Conservation (phyloP, 1,140 invertebrate species). For the Dolichoris vasculosae region DNA sequence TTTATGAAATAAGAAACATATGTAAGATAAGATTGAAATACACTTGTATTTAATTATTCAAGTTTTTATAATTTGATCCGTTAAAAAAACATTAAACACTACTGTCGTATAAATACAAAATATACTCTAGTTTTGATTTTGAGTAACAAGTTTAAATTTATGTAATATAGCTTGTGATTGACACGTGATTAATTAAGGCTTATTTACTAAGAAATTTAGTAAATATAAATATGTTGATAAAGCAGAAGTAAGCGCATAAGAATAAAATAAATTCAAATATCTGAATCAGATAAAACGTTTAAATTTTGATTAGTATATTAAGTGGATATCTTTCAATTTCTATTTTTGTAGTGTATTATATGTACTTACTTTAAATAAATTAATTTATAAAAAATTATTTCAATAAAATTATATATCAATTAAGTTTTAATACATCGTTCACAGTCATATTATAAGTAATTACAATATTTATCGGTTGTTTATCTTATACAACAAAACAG, state of each 20-base stretch:
- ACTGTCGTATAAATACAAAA: background rate
- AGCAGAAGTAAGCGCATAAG: no score
- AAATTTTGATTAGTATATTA: no score
- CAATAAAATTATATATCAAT: background rate
- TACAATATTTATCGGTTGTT: background rate
- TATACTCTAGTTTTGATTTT: background rate
- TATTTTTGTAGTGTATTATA: no score
- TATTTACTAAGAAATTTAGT: background rate
- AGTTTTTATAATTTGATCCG: no score
- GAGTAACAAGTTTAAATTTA: background rate
- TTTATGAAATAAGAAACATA: no score
- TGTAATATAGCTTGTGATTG: background rate
- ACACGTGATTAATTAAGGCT: background rate
- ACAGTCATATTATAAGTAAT: background rate
- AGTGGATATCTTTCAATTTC: no score
- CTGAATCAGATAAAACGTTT: background rate
- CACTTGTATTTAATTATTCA: no score
- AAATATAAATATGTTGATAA: background rate
- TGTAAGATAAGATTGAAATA: no score
- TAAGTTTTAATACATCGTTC: background rate
- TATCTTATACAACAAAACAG: background rate
- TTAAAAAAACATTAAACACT: no score
- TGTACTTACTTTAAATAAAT: background rate
- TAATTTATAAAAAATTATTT: background rate
- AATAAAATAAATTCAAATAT: background rate